Base-by-base conservation (phyloP, 2,797 vertebrate species). In the Nannoperca obscura region DNA sequence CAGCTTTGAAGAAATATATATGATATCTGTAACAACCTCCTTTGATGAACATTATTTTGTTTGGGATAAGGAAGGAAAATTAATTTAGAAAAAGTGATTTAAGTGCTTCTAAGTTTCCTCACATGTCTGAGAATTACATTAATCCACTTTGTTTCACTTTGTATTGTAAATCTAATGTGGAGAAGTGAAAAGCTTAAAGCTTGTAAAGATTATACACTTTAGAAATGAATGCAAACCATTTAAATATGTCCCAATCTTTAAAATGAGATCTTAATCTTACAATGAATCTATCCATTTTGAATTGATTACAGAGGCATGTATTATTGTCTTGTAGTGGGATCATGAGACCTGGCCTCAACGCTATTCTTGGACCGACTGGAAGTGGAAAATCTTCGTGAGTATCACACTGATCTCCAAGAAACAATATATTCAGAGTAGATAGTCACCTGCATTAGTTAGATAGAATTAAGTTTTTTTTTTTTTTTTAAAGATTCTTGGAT, bases 371-470 rank as follows among this genome's bases (percentile, higher is more conserved):
- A 34, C 94, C 96, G 1, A 97, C 94, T 9, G 97, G 95, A 74
- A 94, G 95, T 36, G 95, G 96, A 27, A 96, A 96, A 88, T 97
- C 96, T 71, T 96, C 95, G 96, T 96, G 66, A 96, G 96, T 97
- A 53, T 15, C 14, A 0, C 8, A 19, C 24, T 14, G 7, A 50
- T 42, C 17, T 61, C 3, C 9, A 5, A 17, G 2, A 47, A 24
- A 49, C 58, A 60, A 17, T 2, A 24, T 3, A 17, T 17, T 63
- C 3, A 17, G 24, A 27, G 24, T 27, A 20, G 40, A 44, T 1
- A 67, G 0, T 53, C 19, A 38, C 19, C 15, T 71, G 40, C 34
- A 60, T 62, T 44, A 73, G n/a, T 42, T 68, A 6, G 10, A 59
- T 15, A 13, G 46, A 17, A 34, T 50, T 49, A 47, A 3, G 11